A percentile compares a stretch with the other conserved stretches of the same genome.
Conservation (phyloP, 2,113 vertebrate species). For the Xiphias gladius region DNA sequence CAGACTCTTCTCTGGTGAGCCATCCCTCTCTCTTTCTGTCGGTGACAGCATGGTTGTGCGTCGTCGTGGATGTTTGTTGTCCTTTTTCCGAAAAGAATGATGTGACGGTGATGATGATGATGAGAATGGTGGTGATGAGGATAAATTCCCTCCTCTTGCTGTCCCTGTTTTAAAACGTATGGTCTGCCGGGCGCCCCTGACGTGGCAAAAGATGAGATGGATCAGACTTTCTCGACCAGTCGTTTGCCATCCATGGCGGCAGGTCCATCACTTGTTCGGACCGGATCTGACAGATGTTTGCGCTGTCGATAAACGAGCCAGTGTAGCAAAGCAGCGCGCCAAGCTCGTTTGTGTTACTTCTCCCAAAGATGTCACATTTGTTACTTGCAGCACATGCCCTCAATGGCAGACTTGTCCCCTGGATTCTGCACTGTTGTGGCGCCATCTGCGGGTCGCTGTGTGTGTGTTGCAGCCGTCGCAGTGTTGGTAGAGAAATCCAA, state of each 20-base stretch:
- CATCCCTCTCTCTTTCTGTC: constrained; percentile 3
- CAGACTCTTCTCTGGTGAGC: constrained; percentile 12
- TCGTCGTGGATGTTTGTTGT: constrained; percentile 57
- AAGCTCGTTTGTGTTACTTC: constrained; percentile 8
- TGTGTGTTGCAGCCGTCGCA: background rate
- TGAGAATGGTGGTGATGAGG: constrained; percentile 25
- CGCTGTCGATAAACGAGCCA: constrained; percentile 35
- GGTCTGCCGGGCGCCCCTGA: background rate
- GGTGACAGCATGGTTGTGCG: constrained; percentile 73
- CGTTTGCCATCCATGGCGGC: constrained; percentile 13
- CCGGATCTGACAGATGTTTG: constrained; percentile 27
- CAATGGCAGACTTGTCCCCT: background rate
- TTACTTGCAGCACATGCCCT: constrained; percentile 22
- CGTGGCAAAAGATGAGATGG: background rate
- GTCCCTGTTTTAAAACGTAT: constrained; percentile 1
- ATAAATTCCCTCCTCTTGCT: constrained; percentile 33
- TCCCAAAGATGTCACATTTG: constrained; percentile 58
- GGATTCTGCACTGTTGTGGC: constrained; percentile 9
- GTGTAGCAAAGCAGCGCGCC: constrained; percentile 53
- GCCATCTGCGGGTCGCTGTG: constrained; percentile 50
- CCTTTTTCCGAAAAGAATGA: constrained; percentile 55
- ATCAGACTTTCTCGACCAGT: background rate
- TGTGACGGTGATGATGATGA: constrained; percentile 33
- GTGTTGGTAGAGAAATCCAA: background rate
- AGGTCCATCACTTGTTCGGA: background rate